These are phyloP conservation scores for Bucorvus abyssinicus DNA, from an alignment of 2,797 vertebrate species.

Conservation along the genomic window DNA sequence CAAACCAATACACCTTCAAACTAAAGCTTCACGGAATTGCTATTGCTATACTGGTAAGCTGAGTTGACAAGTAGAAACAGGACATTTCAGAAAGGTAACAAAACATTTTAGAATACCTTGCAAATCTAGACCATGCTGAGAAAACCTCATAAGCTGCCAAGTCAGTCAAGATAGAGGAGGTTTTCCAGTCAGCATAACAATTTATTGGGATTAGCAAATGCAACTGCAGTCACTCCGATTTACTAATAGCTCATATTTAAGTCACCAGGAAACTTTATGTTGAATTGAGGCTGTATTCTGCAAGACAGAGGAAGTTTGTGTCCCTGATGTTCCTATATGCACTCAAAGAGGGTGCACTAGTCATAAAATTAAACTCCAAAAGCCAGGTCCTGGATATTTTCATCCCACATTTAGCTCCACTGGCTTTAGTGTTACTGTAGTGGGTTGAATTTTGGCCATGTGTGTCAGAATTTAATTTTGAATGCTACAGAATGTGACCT, in stretches of 20 bases:
- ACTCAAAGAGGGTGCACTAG: neutral
- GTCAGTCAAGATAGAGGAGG: neutral
- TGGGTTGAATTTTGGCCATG: neutral
- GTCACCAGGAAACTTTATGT: neutral
- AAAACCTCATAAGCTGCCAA: neutral
- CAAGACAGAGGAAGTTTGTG: neutral
- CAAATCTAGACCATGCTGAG: neutral
- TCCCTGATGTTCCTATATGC: neutral
- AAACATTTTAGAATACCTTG: neutral
- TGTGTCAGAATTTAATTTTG: neutral
- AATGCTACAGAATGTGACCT: neutral
- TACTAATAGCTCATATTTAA: neutral
- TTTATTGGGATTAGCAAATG: neutral
- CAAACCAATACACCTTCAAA: neutral
- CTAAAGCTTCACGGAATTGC: neutral
- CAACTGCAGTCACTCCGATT: neutral
- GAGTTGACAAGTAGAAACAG: neutral
- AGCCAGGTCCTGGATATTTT: neutral
- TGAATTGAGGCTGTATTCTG: neutral
- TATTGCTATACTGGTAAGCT: conserved; percentile 23
- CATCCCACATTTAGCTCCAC: neutral
- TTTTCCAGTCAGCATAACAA: conserved; percentile 5
- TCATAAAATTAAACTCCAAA: neutral
- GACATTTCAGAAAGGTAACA: neutral
- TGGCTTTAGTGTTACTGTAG: neutral